Evolutionary conservation across 2,888 invertebrate species (phyloP), one percentile per base, ranked within the genome.

Genomic region (Anaspis maculata): DNA sequence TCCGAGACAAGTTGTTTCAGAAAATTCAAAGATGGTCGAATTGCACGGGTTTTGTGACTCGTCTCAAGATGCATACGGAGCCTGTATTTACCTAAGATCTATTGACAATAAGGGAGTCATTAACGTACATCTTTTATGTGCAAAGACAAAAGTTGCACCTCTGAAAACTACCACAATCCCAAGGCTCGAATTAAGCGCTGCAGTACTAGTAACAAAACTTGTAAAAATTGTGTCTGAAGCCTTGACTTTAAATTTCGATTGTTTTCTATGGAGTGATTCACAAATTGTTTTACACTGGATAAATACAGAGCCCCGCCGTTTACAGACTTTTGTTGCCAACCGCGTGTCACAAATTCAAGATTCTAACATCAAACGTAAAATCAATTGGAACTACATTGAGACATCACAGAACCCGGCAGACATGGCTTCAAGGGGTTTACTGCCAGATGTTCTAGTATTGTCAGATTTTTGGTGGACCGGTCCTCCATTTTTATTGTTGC

Each of bases 31-130:
- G 13, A 7, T 9, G 4, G 6, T 27, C 6, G 6, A 27, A 27
- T 13, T 13, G 9, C 25, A 25, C 25, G 25, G 25, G 10, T 25
- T 25, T 25, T 25, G 25, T 10, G n/a, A 25, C 10, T 6, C 25
- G 5, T 10, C 10, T 11, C 5, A 25, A 11, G 7, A 11, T 7
- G 25, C 25, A 5, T 25, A 25, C 25, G 25, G 6, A n/a, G 25
- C 25, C 12, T 25, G 25, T n/a, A 25, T 25, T 6, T 25, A 25
- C 10, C 6, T 25, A 6, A 25, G 25, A 25, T 7, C 6, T 10
- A 25, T 10, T 7, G 25, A 25, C 10, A 25, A 6, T 11, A 6
- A 25, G 5, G 12, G 10, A 6, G 6, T 7, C 6, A n/a, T 25
- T 11, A 6, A 5, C 5, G 12, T 25, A n/a, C 5, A 11, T 11